Base-by-base conservation (phyloP, 2,797 vertebrate species). In the Notolabrus celidotus region DNA sequence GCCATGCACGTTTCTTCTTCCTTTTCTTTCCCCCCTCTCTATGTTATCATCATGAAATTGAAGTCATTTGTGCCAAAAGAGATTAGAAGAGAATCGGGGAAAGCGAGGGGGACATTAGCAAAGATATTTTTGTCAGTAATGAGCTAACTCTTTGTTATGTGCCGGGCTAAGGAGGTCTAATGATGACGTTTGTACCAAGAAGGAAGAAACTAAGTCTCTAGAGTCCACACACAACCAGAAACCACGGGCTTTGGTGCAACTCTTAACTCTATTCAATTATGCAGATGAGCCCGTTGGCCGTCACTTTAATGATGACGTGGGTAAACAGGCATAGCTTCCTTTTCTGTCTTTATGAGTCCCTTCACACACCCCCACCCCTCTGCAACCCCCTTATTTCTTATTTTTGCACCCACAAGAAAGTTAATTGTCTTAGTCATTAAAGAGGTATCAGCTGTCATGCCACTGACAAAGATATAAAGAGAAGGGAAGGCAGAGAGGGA, bases 221-320 rank as follows among this genome's bases (percentile, higher is more conserved):
- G 86, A 89, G 89, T 90, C 90, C 89, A 68, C 74, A 59, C 75
- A 22, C 79, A 56, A 63, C 63, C 77, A 85, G 77, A 80, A 84
- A 88, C 73, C 80, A 74, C 46, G 29, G 80, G 82, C 87, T 85
- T 87, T 90, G 82, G 84, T 87, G 80, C 85, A 86, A 84, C 86
- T 90, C 88, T 88, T 92, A 87, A 89, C 88, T 90, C 86, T 85
- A 85, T 90, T 93, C 89, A 90, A 88, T 92, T 90, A 92, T 92
- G 92, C 87, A 92, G 83, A 93, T 91, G 85, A 90, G 88, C 80
- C 86, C 65, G 88, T 67, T 88, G 79, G 87, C 88, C 87, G 71
- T 92, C 91, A 92, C 90, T 91, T 92, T 92, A 92, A 92, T 90
- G 91, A 93, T 92, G 91, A 93, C 88, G 88, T 87, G 87, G 85